Evolutionary conservation across 2,888 invertebrate genomes (phyloP).

Genomic region (Liopterus haemorrhoidalis): DNA sequence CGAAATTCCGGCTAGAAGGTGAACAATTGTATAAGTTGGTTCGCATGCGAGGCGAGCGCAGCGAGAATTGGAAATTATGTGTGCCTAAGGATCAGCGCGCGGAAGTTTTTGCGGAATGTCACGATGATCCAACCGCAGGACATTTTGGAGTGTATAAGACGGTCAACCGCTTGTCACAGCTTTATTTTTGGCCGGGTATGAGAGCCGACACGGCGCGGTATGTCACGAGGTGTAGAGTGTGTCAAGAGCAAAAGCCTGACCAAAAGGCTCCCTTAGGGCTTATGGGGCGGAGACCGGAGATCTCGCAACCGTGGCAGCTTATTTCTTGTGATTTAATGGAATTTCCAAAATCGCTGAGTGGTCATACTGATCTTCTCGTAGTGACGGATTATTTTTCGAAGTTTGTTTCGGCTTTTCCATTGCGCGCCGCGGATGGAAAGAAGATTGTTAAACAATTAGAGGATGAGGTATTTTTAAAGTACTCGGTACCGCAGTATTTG

Average conservation of each 20-base stretch:
- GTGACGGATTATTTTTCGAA: conserved; percentile 12
- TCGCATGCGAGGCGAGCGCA: too few species aligned
- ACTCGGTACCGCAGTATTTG: conserved; percentile 7
- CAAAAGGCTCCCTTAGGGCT: conserved; percentile 2
- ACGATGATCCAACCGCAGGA: background rate
- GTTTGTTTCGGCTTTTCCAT: background rate
- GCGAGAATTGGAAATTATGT: conserved; percentile 6
- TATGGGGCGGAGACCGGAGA: conserved; percentile 5
- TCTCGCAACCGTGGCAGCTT: conserved; percentile 7
- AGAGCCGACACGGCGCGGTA: background rate
- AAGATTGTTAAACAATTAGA: conserved; percentile 6
- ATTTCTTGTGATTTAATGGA: conserved; percentile 9
- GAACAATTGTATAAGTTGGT: too few species aligned
- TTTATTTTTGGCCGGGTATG: conserved; percentile 9
- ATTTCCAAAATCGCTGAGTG: conserved; percentile 3
- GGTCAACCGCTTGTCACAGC: background rate
- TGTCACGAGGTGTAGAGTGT: background rate
- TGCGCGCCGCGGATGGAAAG: background rate
- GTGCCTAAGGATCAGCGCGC: conserved; percentile 8
- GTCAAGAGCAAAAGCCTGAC: background rate
- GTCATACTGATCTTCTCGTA: conserved; percentile 4
- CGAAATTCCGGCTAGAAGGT: too few species aligned
- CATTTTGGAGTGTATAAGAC: background rate
- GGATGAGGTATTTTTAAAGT: conserved; percentile 1
- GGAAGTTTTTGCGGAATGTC: background rate